Percentiles rank a stretch among this genome's conserved stretches.
phyloP scores from a whole-genome alignment of 92 coral and sea anemone species.

The Palythoa grandiflora region DNA sequence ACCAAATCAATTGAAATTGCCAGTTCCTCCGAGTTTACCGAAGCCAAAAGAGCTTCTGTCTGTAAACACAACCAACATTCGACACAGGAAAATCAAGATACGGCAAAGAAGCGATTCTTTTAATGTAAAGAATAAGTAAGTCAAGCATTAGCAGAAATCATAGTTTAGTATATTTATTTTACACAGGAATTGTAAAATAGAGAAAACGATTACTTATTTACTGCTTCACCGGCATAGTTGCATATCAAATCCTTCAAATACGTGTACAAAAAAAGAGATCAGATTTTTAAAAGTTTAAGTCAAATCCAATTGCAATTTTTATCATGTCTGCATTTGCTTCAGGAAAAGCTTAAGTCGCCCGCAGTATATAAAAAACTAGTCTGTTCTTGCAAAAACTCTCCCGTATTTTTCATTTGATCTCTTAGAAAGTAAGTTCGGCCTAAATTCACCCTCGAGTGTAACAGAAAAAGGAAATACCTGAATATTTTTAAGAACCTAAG shows the following conservation, averaged over 20 bases:
- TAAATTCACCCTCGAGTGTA: too few relatives aligned
- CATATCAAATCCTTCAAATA: not conserved
- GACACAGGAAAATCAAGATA: conserved; percentile 35
- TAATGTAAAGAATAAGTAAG: conserved; percentile 26
- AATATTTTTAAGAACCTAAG: too few relatives aligned
- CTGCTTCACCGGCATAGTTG: not conserved
- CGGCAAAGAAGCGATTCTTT: conserved; percentile 24
- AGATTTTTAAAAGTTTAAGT: not conserved
- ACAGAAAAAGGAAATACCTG: too few relatives aligned
- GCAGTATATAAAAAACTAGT: not conserved
- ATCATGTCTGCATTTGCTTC: not conserved
- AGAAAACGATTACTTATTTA: not conserved
- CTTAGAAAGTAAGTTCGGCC: too few relatives aligned
- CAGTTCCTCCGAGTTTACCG: conserved; percentile 34
- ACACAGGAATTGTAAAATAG: not conserved
- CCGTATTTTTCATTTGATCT: too few relatives aligned
- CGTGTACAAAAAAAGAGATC: not conserved
- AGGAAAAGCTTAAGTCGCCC: not conserved
- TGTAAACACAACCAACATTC: conserved; percentile 16
- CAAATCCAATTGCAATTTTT: not conserved
- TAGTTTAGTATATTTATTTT: not conserved
- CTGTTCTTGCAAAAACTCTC: too few relatives aligned
- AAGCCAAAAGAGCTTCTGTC: conserved; percentile 33
- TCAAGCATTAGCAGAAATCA: conserved; percentile 27
- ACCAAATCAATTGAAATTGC: conserved; percentile 24